Evolutionary conservation across 1,140 invertebrate genomes (phyloP).

Genomic region (Drosophila pseudoananassae): DNA sequence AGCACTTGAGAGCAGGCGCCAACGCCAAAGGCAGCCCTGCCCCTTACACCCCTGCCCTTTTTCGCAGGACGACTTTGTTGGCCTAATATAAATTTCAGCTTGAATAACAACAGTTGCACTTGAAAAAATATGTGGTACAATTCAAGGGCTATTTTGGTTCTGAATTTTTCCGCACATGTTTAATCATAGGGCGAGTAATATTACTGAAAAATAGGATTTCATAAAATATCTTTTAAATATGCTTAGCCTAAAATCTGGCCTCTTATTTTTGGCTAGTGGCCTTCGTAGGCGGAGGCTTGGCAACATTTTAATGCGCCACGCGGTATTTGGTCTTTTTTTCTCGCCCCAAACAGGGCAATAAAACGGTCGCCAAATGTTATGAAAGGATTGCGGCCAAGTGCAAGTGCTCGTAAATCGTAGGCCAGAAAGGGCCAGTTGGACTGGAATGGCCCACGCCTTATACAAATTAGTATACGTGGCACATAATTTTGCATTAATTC

Average conservation of each 20-base stretch:
- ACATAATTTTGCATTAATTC: slow-evolving; percentile 80
- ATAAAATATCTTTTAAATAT: neutral
- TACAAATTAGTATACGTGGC: slow-evolving; percentile 78
- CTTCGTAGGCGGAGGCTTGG: slow-evolving; percentile 8
- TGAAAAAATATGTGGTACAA: neutral
- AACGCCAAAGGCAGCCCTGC: slow-evolving; percentile 50
- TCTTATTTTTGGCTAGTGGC: neutral
- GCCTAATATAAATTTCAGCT: slow-evolving; percentile 79
- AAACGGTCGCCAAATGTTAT: slow-evolving; percentile 74
- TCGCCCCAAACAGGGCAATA: slow-evolving; percentile 62
- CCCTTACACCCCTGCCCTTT: neutral
- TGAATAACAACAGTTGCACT: slow-evolving; percentile 60
- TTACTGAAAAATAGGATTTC: no score
- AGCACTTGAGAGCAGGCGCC: slow-evolving; percentile 80
- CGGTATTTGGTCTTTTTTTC: slow-evolving; percentile 47
- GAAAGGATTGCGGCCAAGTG: slow-evolving; percentile 73
- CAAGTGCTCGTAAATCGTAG: slow-evolving; percentile 70
- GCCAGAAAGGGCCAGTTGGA: slow-evolving; percentile 13
- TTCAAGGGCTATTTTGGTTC: no score
- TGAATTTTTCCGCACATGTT: no score
- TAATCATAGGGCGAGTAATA: no score
- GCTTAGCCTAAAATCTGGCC: neutral
- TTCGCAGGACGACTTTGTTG: slow-evolving; percentile 66
- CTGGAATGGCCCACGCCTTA: slow-evolving; percentile 8
- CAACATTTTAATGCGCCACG: slow-evolving; percentile 74